Conservation (phyloP, 2,113 vertebrate species). For the Apeltes quadracus region DNA sequence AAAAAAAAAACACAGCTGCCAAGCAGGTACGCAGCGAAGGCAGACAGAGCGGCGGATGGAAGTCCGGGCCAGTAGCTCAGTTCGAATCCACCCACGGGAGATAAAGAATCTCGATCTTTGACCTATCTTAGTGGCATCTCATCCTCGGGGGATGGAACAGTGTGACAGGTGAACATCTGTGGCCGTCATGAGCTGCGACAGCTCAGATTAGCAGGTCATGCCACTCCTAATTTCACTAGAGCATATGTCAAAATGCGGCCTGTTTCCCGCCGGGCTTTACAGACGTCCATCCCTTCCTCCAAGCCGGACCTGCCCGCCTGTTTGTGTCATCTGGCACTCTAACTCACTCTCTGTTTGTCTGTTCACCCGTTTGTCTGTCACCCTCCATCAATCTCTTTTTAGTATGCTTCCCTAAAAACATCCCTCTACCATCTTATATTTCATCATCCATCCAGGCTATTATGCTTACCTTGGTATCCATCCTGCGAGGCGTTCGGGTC, state of each 20-base stretch:
- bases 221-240: slow-evolving; percentile 77
- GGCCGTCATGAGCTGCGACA: slow-evolving; percentile 70
- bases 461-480: slow-evolving; percentile 73
- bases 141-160: slow-evolving; percentile 56
- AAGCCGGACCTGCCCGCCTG: slow-evolving; percentile 55
- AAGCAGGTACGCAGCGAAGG: slow-evolving; percentile 9
- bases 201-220: slow-evolving; percentile 77
- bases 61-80: slow-evolving; percentile 26
- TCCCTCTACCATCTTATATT: slow-evolving; percentile 50
- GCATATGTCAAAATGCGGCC: slow-evolving; percentile 78
- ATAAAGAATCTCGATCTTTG: slow-evolving; percentile 66
- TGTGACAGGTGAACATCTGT: slow-evolving; percentile 70
- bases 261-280: slow-evolving; percentile 62
- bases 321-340: slow-evolving; percentile 68
- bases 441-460: slow-evolving; percentile 46
- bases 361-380: slow-evolving; percentile 70
- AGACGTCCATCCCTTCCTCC: slow-evolving; percentile 48
- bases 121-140: slow-evolving; percentile 71
- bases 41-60: slow-evolving; percentile 29
- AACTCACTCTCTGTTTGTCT: slow-evolving; percentile 60
- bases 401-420: slow-evolving; percentile 39
- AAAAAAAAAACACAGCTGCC: slow-evolving; percentile 25
- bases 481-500: slow-evolving; percentile 43
- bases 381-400: slow-evolving; percentile 62
- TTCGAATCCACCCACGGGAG: slow-evolving; percentile 47